phyloP scores from a whole-genome alignment of 2,888 invertebrate species.

The Amphimallon solstitiale region DNA sequence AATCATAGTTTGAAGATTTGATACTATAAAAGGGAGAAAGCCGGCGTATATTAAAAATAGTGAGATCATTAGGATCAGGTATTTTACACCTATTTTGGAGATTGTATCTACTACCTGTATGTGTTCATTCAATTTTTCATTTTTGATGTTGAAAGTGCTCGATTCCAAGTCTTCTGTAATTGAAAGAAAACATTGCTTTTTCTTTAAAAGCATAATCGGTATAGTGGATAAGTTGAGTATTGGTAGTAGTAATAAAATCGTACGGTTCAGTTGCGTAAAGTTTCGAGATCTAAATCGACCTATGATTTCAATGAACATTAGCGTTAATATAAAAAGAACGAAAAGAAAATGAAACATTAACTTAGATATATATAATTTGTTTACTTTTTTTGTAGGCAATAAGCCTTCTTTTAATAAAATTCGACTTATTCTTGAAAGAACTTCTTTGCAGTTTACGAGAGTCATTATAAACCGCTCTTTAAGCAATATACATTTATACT shows the following conservation, averaged over 20 bases:
- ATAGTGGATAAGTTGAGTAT: background rate
- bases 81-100: background rate
- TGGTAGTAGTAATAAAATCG: background rate
- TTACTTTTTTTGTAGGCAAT: background rate
- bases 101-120: background rate
- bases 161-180: background rate
- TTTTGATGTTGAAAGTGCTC: background rate
- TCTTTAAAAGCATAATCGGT: background rate
- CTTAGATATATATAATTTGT: background rate
- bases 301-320: background rate
- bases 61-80: background rate
- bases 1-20: background rate
- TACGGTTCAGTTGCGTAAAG: background rate
- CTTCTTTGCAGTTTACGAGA: no score
- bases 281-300: background rate
- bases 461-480: no score
- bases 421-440: background rate
- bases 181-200: background rate
- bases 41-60: no score
- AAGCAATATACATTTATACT: no score
- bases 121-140: background rate
- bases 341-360: background rate
- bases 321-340: background rate
- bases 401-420: background rate
- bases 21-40: no score